phyloP scores from a whole-genome alignment of 2,888 invertebrate genomes.

The Pristionchus mayeri region DNA sequence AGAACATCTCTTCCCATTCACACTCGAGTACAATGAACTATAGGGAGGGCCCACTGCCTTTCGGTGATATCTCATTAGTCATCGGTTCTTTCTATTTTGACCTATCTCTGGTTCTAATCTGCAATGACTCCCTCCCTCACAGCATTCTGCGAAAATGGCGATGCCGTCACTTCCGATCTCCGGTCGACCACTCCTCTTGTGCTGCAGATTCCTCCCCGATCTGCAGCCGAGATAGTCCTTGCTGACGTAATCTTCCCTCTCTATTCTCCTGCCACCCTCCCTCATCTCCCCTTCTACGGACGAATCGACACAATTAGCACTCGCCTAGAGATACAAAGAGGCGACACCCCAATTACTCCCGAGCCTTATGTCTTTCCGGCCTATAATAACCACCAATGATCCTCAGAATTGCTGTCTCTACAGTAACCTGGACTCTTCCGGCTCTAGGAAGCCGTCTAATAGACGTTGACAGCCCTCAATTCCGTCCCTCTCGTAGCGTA shows the following conservation, averaged over 20 bases:
- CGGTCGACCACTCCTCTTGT: neutral
- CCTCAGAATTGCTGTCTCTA: neutral
- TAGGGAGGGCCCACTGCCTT: no score
- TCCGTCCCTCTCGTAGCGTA: neutral
- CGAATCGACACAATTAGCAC: neutral
- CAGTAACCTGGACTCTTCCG: neutral
- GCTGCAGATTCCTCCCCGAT: neutral
- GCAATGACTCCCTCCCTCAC: neutral
- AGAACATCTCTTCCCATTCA: neutral
- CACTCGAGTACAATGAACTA: no score
- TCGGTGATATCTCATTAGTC: no score
- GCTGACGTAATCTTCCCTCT: no score
- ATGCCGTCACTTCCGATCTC: neutral
- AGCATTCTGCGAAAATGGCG: neutral
- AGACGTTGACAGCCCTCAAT: neutral
- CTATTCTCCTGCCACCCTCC: no score
- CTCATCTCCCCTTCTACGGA: no score
- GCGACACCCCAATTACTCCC: slow-evolving; percentile 11
- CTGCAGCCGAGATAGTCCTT: neutral
- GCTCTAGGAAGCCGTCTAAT: slow-evolving; percentile 1
- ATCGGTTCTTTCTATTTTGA: no score
- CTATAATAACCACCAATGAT: slow-evolving; percentile 23
- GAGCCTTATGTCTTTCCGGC: slow-evolving; percentile 41
- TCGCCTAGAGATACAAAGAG: slow-evolving; percentile 1
- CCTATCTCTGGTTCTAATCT: no score